phyloP scores from a whole-genome alignment of 2,797 vertebrate genomes.

The Gouania willdenowi region DNA sequence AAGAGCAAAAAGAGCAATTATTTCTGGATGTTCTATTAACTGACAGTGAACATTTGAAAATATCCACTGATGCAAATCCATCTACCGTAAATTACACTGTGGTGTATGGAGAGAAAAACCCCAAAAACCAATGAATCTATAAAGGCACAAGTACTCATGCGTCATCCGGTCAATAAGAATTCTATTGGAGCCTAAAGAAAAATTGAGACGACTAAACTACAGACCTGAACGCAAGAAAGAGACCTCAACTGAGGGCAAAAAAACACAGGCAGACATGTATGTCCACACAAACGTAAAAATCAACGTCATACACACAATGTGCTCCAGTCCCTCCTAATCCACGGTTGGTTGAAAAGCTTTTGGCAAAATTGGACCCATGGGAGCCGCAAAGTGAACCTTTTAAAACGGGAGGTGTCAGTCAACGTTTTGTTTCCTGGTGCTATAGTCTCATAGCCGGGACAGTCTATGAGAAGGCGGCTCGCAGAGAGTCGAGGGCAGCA shows the following conservation, averaged over 20 bases:
- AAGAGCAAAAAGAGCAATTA: background rate
- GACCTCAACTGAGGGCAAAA: slow-evolving; percentile 28
- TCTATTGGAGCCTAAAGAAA: slow-evolving; percentile 48
- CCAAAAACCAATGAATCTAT: slow-evolving; percentile 75
- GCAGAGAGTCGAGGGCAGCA: slow-evolving; percentile 55
- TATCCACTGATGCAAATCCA: slow-evolving; percentile 58
- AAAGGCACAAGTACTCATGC: slow-evolving; percentile 71
- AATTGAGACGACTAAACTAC: slow-evolving; percentile 22
- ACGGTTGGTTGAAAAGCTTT: slow-evolving; percentile 61
- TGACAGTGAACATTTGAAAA: slow-evolving; percentile 68
- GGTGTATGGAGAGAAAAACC: slow-evolving; percentile 75
- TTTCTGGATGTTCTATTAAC: slow-evolving; percentile 61
- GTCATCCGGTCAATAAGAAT: slow-evolving; percentile 70
- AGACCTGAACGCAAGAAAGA: slow-evolving; percentile 7
- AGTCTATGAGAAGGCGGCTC: slow-evolving; percentile 39
- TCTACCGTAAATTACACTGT: slow-evolving; percentile 73
- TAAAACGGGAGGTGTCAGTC: slow-evolving; percentile 72
- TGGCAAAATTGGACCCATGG: slow-evolving; percentile 58
- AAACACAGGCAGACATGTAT: slow-evolving; percentile 21
- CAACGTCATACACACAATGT: background rate
- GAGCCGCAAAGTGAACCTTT: slow-evolving; percentile 68
- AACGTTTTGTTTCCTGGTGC: slow-evolving; percentile 55
- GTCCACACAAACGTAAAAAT: slow-evolving; percentile 1
- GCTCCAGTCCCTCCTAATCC: slow-evolving; percentile 38
- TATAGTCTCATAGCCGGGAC: slow-evolving; percentile 46